Evolutionary conservation across 2,113 vertebrate species (phyloP).

Genomic region (Tupaia tana): DNA sequence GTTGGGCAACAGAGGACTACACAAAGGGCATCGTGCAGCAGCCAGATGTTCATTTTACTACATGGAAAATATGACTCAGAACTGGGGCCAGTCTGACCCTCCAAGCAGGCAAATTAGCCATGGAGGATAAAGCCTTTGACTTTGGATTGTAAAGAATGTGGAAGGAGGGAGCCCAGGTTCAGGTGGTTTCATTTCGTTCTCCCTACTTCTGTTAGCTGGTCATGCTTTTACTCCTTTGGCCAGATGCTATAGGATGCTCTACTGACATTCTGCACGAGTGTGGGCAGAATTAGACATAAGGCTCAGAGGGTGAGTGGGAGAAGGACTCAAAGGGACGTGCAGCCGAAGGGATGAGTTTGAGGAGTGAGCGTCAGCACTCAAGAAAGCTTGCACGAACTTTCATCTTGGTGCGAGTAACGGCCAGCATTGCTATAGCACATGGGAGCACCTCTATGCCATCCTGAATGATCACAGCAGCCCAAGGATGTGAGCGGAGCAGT

Average conservation of each 20-base stretch:
- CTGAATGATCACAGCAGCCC: background rate
- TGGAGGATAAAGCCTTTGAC: background rate
- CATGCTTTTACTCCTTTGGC: background rate
- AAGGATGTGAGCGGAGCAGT: background rate
- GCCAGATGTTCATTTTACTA: slow-evolving; percentile 81
- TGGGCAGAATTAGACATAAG: background rate
- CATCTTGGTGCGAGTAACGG: background rate
- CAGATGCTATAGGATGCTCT: background rate
- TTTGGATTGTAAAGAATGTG: background rate
- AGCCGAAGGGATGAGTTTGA: background rate
- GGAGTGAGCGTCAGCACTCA: background rate
- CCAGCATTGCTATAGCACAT: background rate
- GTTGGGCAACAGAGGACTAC: background rate
- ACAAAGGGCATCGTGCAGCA: background rate
- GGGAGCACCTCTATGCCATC: background rate
- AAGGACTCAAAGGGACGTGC: background rate
- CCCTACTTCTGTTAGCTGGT: background rate
- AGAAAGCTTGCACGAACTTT: background rate
- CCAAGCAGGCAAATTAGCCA: slow-evolving; percentile 67
- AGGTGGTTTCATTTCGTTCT: background rate
- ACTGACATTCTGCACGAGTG: background rate
- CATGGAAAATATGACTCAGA: slow-evolving; percentile 76
- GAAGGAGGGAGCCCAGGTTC: background rate
- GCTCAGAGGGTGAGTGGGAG: background rate
- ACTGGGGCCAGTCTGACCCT: slow-evolving; percentile 1